These are phyloP conservation scores for Toxotes chatareus DNA, from an alignment of 2,113 vertebrate species.

Conservation along the genomic window DNA sequence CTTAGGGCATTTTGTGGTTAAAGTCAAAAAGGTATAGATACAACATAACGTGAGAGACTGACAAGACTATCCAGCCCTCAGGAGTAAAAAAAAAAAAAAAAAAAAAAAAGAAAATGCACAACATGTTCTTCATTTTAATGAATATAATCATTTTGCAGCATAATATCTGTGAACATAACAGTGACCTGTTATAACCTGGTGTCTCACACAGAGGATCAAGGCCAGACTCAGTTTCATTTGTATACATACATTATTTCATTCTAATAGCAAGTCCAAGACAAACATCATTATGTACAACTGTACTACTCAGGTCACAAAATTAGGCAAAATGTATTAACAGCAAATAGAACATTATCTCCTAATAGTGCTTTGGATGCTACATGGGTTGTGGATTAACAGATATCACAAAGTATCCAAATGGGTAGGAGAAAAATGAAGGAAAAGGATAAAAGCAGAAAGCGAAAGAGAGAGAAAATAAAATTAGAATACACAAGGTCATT, in stretches of 20 bases:
- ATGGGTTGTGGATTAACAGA: slow-evolving; percentile 17
- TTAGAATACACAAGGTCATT: neutral
- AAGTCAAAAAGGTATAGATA: neutral
- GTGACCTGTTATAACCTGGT: too few species aligned
- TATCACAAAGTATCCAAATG: slow-evolving; percentile 6
- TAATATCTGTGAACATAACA: too few species aligned
- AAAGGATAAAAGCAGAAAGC: slow-evolving; percentile 14
- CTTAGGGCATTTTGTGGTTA: neutral
- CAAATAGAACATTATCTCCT: slow-evolving; percentile 3
- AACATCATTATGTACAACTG: neutral
- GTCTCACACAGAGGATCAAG: too few species aligned
- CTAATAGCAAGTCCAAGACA: neutral
- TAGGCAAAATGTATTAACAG: neutral
- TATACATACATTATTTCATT: neutral
- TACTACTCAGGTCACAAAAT: neutral
- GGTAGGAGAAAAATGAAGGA: neutral
- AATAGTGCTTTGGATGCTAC: neutral
- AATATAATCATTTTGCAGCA: too few species aligned
- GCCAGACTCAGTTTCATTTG: neutral
- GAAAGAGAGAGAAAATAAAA: neutral
- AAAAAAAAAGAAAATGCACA: neutral
- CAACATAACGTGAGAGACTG: neutral
- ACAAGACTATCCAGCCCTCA: neutral
- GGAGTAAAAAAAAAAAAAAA: neutral
- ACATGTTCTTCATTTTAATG: neutral